Evolutionary conservation across 1,140 invertebrate genomes (phyloP), one percentile per base, ranked within the genome.

Genomic region (Scaptomyza pallida): DNA sequence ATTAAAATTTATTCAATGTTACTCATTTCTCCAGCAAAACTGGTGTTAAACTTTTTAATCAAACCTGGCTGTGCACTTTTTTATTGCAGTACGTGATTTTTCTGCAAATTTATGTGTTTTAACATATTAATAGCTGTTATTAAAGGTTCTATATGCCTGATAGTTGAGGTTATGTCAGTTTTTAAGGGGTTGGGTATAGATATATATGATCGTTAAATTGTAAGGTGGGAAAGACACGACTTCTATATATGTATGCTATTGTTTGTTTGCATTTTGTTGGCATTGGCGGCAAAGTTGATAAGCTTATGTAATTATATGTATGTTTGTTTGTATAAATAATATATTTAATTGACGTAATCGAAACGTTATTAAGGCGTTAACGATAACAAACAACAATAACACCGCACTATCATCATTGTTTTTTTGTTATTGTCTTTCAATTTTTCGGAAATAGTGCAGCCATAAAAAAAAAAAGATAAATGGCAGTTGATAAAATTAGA

Each of bases 321-420:
- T 17, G 6, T 77, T 54, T 76, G 55, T 72, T n/a, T n/a, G 62
- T 62, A 61, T 30, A 59, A 10, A 52, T 59, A 71, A 44, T 23
- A 72, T 76, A 74, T 70, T 73, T 86, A 86, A 85, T 85, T 85
- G 80, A 64, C 69, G 77, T 72, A 85, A 85, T 85, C 73, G 77
- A 80, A 86, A 85, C 81, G 81, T 85, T 85, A 74, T 86, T 83
- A 76, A 64, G 76, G 80, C 81, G 80, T 68, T 65, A 79, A 76
- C 80, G 64, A 60, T 59, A 65, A 23, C 13, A 41, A 26, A 23
- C 5, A 30, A 55, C n/a, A n/a, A 48, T 40, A 51, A 9, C 64
- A 52, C 50, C 41, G 50, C 48, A 41, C 40, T 2, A 48, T 23
- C 30, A 6, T 26, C 35, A 44, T 35, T 59, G 12, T 9, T 9